Evolutionary conservation across 2,113 vertebrate species (phyloP).

Genomic region (Orientallactaga bullata): DNA sequence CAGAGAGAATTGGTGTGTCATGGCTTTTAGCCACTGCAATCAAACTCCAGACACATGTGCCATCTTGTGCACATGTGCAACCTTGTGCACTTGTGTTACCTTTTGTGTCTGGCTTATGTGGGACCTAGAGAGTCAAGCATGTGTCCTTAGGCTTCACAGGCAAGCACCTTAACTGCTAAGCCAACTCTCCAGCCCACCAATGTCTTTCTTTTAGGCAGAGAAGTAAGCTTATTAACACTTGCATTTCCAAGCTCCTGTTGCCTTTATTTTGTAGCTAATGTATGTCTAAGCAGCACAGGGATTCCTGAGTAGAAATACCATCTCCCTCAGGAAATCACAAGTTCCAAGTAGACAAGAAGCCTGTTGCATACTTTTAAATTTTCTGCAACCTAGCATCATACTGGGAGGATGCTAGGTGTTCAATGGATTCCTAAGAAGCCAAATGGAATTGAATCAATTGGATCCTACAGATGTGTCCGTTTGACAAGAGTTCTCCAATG

Average conservation of each 20-base stretch:
- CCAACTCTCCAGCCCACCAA: background rate
- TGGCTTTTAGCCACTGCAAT: too few species aligned
- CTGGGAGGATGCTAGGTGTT: background rate
- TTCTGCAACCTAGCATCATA: background rate
- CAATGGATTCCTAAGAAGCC: background rate
- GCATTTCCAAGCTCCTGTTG: background rate
- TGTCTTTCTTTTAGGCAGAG: slow-evolving; percentile 7
- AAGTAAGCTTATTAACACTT: background rate
- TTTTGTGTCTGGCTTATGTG: too few species aligned
- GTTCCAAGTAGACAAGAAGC: background rate
- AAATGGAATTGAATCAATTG: background rate
- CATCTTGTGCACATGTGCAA: too few species aligned
- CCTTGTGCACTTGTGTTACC: too few species aligned
- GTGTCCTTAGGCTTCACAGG: too few species aligned
- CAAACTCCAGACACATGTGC: too few species aligned
- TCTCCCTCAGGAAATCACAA: background rate
- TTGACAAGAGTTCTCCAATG: background rate
- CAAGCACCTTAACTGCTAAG: too few species aligned
- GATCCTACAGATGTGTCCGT: background rate
- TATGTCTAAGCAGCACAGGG: background rate
- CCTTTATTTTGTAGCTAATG: background rate
- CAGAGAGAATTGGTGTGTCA: too few species aligned
- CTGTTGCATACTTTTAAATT: background rate
- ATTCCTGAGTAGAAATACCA: background rate
- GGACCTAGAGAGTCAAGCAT: too few species aligned